A percentile compares a stretch with the other conserved stretches of the same genome.
phyloP scores from a whole-genome alignment of 2,888 invertebrate species.

The Anarsia innoxiella region DNA sequence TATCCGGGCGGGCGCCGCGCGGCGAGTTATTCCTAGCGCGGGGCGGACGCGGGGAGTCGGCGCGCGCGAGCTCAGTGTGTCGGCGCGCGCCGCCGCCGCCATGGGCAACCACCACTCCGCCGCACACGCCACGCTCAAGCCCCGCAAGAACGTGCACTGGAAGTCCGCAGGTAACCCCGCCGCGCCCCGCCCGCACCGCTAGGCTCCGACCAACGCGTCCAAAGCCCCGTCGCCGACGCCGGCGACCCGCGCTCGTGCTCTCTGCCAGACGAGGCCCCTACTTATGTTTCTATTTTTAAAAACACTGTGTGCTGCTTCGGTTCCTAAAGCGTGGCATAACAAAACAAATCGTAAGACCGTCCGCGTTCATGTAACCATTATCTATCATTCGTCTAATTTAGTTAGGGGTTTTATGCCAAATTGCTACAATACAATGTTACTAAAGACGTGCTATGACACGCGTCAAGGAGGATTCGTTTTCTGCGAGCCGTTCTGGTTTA shows the following conservation, averaged over 20 bases:
- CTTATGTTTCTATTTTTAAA: conserved; percentile 61
- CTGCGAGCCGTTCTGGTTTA: background rate
- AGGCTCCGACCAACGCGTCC: too few relatives aligned
- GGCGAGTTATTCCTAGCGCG: conserved; percentile 62
- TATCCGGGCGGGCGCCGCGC: conserved; percentile 42
- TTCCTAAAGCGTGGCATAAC: conserved; percentile 68
- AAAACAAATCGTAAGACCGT: conserved; percentile 70
- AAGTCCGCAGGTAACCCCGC: conserved; percentile 85
- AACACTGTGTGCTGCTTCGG: conserved; percentile 55
- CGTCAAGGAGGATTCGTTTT: conserved; percentile 1
- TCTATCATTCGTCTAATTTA: conserved; percentile 66
- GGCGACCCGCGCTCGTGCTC: conserved; percentile 16
- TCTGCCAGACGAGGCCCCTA: conserved; percentile 32
- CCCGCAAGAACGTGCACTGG: conserved; percentile 88
- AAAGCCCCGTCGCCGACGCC: conserved; percentile 18
- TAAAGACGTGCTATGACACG: conserved; percentile 1
- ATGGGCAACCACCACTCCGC: conserved; percentile 73
- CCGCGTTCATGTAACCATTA: conserved; percentile 66
- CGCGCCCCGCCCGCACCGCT: conserved; percentile 20
- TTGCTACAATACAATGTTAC: conserved; percentile 31
- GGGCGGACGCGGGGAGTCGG: conserved; percentile 33
- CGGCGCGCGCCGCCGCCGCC: conserved; percentile 70
- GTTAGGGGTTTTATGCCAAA: conserved; percentile 61
- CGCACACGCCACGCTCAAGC: conserved; percentile 66
- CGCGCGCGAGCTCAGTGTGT: conserved; percentile 54